phyloP scores from a whole-genome alignment of 2,797 vertebrate species.

The Merluccius polli region DNA sequence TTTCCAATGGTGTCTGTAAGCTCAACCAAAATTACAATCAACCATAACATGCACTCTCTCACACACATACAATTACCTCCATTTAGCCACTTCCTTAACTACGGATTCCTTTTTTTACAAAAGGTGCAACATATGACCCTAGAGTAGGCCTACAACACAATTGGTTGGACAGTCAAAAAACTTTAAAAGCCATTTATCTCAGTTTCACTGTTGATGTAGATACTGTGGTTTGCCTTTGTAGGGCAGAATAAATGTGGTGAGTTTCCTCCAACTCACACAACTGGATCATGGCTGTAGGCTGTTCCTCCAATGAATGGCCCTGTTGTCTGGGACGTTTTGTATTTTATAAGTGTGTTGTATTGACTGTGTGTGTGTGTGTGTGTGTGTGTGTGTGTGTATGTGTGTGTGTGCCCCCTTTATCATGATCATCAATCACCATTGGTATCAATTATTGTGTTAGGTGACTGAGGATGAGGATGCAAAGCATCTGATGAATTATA shows the following conservation, averaged over 20 bases:
- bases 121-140: too few species aligned
- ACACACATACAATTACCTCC: too few species aligned
- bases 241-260: not conserved
- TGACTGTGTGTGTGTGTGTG: not conserved
- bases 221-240: too few species aligned
- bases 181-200: too few species aligned
- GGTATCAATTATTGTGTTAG: not conserved
- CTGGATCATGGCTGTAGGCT: not conserved
- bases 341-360: not conserved
- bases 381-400: not conserved
- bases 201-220: too few species aligned
- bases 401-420: not conserved
- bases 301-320: slow-evolving; percentile 18
- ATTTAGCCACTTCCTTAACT: too few species aligned
- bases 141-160: too few species aligned
- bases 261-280: not conserved
- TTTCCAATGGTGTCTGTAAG: too few species aligned
- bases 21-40: too few species aligned
- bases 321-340: not conserved
- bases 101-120: too few species aligned
- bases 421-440: not conserved
- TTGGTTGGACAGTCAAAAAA: too few species aligned
- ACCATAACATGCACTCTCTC: too few species aligned
- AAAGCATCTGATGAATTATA: not conserved
- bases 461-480: not conserved